A percentile compares a stretch with the other conserved stretches of the same genome.
These are phyloP conservation scores for Pelecanoides urinatrix DNA, from an alignment of 2,113 vertebrate species.

Conservation along the genomic window DNA sequence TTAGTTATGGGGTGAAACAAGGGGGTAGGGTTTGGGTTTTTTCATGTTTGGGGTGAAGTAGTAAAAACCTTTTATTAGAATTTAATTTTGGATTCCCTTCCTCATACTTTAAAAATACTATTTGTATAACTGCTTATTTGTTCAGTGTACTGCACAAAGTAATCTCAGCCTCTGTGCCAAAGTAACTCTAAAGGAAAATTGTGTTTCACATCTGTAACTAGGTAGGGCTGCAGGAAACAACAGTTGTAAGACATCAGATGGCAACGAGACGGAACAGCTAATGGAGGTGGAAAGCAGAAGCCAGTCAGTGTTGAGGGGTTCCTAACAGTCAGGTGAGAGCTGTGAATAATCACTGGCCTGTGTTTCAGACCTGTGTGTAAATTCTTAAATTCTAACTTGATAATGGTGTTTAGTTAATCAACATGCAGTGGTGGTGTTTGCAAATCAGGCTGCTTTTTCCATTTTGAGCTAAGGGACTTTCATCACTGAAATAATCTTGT, in stretches of 20 bases:
- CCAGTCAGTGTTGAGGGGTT: background rate
- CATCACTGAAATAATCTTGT: background rate
- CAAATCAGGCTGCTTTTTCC: background rate
- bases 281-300: background rate
- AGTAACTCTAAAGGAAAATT: background rate
- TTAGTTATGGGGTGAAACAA: background rate
- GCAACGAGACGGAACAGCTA: background rate
- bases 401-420: background rate
- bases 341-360: background rate
- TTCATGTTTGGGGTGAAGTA: background rate
- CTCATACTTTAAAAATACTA: background rate
- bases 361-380: background rate
- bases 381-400: background rate
- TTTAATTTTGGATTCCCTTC: background rate
- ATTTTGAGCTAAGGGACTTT: background rate
- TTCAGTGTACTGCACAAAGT: background rate
- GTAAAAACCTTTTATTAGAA: background rate
- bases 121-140: background rate
- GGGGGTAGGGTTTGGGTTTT: background rate
- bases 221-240: background rate
- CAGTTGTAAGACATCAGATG: background rate
- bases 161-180: background rate
- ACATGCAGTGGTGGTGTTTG: background rate
- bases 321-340: background rate
- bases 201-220: background rate